Evolutionary conservation across 2,888 invertebrate species (phyloP).

Genomic region (Torymus aiolomorphi): DNA sequence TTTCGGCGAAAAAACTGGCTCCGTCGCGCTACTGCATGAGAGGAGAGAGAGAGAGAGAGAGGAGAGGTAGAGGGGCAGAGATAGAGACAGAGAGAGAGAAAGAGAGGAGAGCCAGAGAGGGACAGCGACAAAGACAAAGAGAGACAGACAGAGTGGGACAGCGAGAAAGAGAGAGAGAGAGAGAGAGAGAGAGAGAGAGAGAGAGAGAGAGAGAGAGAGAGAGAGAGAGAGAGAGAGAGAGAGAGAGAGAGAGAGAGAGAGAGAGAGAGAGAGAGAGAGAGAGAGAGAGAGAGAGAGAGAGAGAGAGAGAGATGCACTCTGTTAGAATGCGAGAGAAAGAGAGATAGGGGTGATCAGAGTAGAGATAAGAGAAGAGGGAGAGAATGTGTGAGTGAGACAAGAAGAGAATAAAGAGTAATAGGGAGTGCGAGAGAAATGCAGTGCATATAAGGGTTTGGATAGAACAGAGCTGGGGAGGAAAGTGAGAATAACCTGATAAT

Average conservation of each 20-base stretch:
- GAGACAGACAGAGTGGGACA: too few relatives aligned
- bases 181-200: not conserved
- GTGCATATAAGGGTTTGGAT: too few relatives aligned
- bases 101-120: too few relatives aligned
- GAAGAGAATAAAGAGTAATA: too few relatives aligned
- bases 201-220: slow-evolving; percentile 14
- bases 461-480: too few relatives aligned
- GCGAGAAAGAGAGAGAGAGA: too few relatives aligned
- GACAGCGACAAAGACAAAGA: too few relatives aligned
- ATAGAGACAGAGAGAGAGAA: too few relatives aligned
- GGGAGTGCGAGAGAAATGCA: too few relatives aligned
- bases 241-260: slow-evolving; percentile 1
- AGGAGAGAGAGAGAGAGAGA: slow-evolving; percentile 28
- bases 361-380: slow-evolving; percentile 32
- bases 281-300: slow-evolving; percentile 4
- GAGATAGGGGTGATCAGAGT: slow-evolving; percentile 1
- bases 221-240: slow-evolving; percentile 2
- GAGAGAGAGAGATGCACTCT: not conserved
- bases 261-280: not conserved
- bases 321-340: not conserved
- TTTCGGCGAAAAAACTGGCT: slow-evolving; percentile 54
- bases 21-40: slow-evolving; percentile 21
- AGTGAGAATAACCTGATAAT: too few relatives aligned
- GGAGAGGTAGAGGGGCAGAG: too few relatives aligned
- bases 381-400: too few relatives aligned